Percentiles rank a stretch among this genome's conserved stretches.
These are phyloP conservation scores for Arbacia lixula DNA, from an alignment of 53 echinoderm and acorn worm species.

Conservation along the genomic window DNA sequence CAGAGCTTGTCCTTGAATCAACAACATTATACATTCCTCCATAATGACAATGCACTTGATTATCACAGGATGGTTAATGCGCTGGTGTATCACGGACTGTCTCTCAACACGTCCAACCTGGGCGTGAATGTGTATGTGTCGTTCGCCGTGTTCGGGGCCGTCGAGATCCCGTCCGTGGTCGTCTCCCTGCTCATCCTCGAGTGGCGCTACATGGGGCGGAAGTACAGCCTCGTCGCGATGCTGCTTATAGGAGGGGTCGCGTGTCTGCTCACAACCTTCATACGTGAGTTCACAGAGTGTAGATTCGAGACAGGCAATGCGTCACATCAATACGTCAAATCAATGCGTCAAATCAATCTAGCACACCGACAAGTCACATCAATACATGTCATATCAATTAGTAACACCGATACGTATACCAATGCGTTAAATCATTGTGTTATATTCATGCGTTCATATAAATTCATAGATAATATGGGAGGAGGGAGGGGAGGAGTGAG, in stretches of 20 bases:
- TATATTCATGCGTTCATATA: too few relatives aligned
- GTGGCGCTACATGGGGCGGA: too few relatives aligned
- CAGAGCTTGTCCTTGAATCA: neutral
- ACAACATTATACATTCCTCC: neutral
- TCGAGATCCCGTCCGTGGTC: constrained; percentile 68
- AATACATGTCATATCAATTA: too few relatives aligned
- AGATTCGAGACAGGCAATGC: too few relatives aligned
- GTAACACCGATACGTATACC: too few relatives aligned
- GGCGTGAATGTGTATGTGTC: constrained; percentile 66
- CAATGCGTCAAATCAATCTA: too few relatives aligned
- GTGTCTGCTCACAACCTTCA: constrained; percentile 38
- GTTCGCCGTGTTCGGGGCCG: constrained; percentile 60
- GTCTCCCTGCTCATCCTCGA: constrained; percentile 50
- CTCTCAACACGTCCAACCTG: constrained; percentile 65
- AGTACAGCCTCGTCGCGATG: constrained; percentile 15
- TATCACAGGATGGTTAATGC: constrained; percentile 56
- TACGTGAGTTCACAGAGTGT: constrained; percentile 43
- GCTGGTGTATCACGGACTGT: constrained; percentile 71
- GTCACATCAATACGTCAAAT: too few relatives aligned
- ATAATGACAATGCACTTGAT: neutral
- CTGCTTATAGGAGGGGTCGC: constrained; percentile 43
- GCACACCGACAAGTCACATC: too few relatives aligned
- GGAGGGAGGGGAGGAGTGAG: too few relatives aligned
- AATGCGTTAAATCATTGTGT: too few relatives aligned
- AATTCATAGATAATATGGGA: too few relatives aligned